A percentile compares a stretch with the other conserved stretches of the same genome.
phyloP scores from a whole-genome alignment of 2,797 vertebrate species.

The Champsocephalus gunnari region DNA sequence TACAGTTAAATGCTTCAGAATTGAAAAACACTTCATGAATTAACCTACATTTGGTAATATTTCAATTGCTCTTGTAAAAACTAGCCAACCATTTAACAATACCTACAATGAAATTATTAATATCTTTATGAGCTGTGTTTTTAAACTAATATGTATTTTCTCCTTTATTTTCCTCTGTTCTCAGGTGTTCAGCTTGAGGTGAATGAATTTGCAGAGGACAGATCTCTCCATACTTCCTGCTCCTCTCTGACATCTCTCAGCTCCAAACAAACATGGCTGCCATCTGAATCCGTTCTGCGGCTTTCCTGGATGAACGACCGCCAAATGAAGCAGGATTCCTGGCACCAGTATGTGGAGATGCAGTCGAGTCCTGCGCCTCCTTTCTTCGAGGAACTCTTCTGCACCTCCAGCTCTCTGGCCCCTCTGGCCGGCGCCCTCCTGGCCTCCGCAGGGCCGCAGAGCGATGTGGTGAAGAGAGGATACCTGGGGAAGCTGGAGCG shows the following conservation, averaged over 20 bases:
- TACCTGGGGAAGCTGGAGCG: slow-evolving; percentile 71
- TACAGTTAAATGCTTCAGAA: too few relatives aligned
- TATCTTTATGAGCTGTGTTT: background rate
- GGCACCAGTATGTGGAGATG: accelerated
- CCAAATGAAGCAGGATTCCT: background rate
- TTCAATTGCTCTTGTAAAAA: background rate
- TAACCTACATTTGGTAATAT: too few relatives aligned
- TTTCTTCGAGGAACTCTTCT: slow-evolving; percentile 66
- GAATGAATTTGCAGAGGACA: slow-evolving; percentile 30
- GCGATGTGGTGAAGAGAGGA: slow-evolving; percentile 67
- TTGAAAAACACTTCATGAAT: too few relatives aligned
- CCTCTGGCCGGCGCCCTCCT: slow-evolving; percentile 44
- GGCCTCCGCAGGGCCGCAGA: background rate
- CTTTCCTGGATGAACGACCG: background rate
- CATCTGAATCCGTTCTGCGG: background rate
- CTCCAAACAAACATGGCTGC: slow-evolving; percentile 21
- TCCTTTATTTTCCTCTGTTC: background rate
- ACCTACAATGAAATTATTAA: background rate
- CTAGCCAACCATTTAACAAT: background rate
- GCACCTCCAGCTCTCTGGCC: slow-evolving; percentile 6
- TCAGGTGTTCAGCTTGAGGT: slow-evolving; percentile 34
- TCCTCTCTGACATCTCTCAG: slow-evolving; percentile 9
- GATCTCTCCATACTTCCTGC: background rate
- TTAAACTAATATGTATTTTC: background rate
- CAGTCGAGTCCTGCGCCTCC: background rate